These are phyloP conservation scores for Phania funesta DNA, from an alignment of 2,888 invertebrate species.

Conservation along the genomic window DNA sequence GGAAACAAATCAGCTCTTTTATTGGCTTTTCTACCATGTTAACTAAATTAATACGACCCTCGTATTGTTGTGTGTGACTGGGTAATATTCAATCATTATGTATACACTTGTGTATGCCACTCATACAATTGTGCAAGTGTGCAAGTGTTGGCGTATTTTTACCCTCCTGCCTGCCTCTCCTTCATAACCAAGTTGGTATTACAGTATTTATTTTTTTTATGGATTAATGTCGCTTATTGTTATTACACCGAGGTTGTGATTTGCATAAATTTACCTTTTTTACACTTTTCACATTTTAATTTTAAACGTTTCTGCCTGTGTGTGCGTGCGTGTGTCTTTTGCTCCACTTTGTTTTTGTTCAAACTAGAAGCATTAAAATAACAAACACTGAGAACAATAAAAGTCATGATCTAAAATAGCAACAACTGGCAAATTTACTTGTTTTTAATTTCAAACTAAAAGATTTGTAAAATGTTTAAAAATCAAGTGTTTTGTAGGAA, in stretches of 20 bases:
- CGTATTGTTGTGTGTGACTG: not conserved
- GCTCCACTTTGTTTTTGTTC: conserved; percentile 9
- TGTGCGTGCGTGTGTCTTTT: not conserved
- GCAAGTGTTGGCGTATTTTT: conserved; percentile 2
- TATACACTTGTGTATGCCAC: not conserved
- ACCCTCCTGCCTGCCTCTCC: not conserved
- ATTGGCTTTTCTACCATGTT: too few relatives aligned
- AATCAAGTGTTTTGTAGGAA: not conserved
- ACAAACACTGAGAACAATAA: conserved; percentile 25
- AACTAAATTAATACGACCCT: not conserved
- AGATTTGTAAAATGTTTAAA: conserved; percentile 9
- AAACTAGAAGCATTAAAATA: conserved; percentile 14
- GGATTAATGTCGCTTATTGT: conserved; percentile 70
- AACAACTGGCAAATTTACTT: conserved; percentile 12
- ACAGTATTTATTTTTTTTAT: conserved; percentile 68
- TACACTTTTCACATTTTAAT: not conserved
- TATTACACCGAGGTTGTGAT: conserved; percentile 68
- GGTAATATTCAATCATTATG: not conserved
- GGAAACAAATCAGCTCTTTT: too few relatives aligned
- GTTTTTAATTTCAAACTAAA: conserved; percentile 24
- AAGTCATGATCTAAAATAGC: not conserved
- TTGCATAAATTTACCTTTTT: conserved; percentile 69
- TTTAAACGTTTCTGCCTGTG: conserved; percentile 9
- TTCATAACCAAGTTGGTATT: conserved; percentile 12
- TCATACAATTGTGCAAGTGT: not conserved